These are phyloP conservation scores for Seriola rivoliana DNA, from an alignment of 2,113 vertebrate species.

Conservation along the genomic window DNA sequence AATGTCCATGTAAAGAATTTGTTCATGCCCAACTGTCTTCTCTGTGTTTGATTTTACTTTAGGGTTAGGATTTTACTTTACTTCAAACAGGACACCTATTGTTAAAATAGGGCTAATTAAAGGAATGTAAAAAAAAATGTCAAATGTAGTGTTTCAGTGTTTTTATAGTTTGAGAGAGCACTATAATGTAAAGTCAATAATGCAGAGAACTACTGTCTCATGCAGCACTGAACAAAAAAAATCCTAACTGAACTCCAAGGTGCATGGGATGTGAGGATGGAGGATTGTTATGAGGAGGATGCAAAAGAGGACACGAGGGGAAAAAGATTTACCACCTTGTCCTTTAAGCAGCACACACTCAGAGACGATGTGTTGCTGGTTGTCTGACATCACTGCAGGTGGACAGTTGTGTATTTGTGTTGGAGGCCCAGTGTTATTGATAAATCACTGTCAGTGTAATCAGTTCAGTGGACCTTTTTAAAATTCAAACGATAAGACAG, in stretches of 20 bases:
- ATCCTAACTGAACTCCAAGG: not conserved
- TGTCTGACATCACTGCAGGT: constrained; percentile 13
- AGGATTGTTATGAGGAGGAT: not conserved
- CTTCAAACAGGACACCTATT: not conserved
- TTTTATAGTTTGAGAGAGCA: not conserved
- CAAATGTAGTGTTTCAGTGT: not conserved
- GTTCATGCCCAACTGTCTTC: not conserved
- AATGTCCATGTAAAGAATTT: not conserved
- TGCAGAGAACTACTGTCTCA: not conserved
- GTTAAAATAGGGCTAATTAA: not conserved
- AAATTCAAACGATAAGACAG: not conserved
- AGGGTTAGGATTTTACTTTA: not conserved
- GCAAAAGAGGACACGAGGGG: not conserved
- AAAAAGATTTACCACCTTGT: not conserved
- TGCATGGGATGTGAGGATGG: not conserved
- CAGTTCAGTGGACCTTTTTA: not conserved
- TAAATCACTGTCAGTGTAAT: not conserved
- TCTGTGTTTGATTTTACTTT: not conserved
- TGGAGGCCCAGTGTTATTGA: not conserved
- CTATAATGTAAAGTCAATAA: not conserved
- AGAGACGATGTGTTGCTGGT: not conserved
- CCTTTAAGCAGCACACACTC: not conserved
- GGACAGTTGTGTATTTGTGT: constrained; percentile 3
- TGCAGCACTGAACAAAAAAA: not conserved
- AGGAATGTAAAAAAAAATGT: not conserved